Evolutionary conservation across 2,113 vertebrate genomes (phyloP).

Genomic region (Amazona vittata): DNA sequence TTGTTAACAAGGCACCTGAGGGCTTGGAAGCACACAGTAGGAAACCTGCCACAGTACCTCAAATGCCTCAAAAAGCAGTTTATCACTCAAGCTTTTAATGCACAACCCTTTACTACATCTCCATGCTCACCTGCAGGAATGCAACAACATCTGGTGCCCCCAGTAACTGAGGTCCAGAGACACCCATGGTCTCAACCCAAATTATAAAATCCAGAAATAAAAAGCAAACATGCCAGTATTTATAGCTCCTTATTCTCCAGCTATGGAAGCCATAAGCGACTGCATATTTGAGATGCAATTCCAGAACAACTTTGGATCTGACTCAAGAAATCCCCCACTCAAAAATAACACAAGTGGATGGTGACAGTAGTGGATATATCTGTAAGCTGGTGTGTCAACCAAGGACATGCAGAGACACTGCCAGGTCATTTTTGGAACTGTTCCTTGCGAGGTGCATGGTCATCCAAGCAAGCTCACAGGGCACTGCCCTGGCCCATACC

Average conservation of each 20-base stretch:
- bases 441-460: constrained; percentile 25
- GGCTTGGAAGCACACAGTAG: neutral
- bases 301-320: constrained; percentile 49
- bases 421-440: constrained; percentile 68
- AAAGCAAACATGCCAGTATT: constrained; percentile 49
- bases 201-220: neutral
- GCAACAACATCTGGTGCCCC: neutral
- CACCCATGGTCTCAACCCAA: neutral
- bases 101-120: neutral
- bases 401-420: constrained; percentile 61
- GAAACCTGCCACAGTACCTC: rapidly evolving
- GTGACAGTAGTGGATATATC: constrained; percentile 65
- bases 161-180: neutral
- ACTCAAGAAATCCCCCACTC: constrained; percentile 68
- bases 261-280: constrained; percentile 21
- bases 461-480: neutral
- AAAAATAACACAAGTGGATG: constrained; percentile 63
- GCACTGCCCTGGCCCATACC: neutral
- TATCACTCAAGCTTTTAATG: neutral
- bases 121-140: neutral
- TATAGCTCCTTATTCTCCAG: constrained; percentile 33
- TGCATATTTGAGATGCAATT: constrained; percentile 62
- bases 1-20: neutral
- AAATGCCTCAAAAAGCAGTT: neutral
- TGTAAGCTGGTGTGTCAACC: constrained; percentile 51